Evolutionary conservation across 2,888 invertebrate species (phyloP), one percentile per base, ranked within the genome.

Genomic region (Lysandra coridon): DNA sequence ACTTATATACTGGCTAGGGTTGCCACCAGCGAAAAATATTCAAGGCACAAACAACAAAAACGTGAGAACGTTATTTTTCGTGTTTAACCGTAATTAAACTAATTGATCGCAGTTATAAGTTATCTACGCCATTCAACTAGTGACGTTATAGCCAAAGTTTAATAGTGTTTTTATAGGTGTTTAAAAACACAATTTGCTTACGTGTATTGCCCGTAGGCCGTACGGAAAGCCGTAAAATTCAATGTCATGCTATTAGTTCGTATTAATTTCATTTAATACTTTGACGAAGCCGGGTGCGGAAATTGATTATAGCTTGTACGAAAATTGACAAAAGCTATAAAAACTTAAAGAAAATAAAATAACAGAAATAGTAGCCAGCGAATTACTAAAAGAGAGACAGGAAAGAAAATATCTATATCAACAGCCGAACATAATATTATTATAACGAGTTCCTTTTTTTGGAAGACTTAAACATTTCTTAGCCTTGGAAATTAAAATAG

Each of bases 1-100:
- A 84, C 85, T 85, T 85, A 85, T 85, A 87, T 87, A 88, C 88
- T 88, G 87, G 86, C 85, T 86, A 84, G 83, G 84, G 87, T 85
- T 86, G 33, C 33, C 69, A 4, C 33, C 14, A 69, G 14, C 5
- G 1, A 69, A 30, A 69, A 12, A 69, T 69, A 69, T 69, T 69
- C 1, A 69, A 69, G 17, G 14, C 64, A 64, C 4, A 23, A 33
- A 69, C 7, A 33, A 69, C 69, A 37, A 69, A 69, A 69, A 37
- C 69, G 69, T 69, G 69, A 69, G 69, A 69, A 69, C 69, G 69
- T 69, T 33, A 69, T 14, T 37, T 69, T 69, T 33, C 69, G 69
- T 33, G 69, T 33, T 69, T 37, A 33, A 69, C 14, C 14, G 37
- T 69, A 69, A 69, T 69, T 69, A 69, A 69, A 33, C 69, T 37